phyloP scores from a whole-genome alignment of 2,797 vertebrate species.

The Orestias chungarensis region DNA sequence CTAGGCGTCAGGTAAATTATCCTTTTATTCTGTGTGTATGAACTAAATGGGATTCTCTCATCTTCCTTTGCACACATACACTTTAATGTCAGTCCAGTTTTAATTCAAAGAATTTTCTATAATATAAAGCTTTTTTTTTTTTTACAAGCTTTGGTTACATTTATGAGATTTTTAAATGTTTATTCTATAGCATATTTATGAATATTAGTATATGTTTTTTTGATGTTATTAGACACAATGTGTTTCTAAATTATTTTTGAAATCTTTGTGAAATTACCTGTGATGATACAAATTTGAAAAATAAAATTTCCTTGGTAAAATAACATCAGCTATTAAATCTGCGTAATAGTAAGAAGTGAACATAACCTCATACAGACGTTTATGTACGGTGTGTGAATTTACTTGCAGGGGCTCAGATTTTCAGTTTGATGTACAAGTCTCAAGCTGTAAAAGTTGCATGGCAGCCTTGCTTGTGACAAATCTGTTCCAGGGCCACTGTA shows the following conservation, averaged over 20 bases:
- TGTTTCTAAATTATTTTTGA: background rate
- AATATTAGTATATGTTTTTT: background rate
- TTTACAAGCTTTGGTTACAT: background rate
- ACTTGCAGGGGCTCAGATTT: background rate
- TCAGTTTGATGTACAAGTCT: background rate
- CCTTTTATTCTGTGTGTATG: background rate
- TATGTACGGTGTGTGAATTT: background rate
- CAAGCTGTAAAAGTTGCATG: background rate
- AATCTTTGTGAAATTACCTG: background rate
- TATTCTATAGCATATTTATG: background rate
- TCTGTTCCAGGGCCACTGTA: too few relatives aligned
- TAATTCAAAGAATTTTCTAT: background rate
- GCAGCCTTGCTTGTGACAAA: too few relatives aligned
- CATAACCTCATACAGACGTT: background rate
- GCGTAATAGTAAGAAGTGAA: too few relatives aligned
- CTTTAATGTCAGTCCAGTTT: background rate
- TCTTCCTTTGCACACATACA: background rate
- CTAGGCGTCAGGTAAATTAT: constrained; percentile 55
- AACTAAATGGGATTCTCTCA: background rate
- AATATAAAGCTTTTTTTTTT: background rate
- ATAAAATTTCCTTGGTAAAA: background rate
- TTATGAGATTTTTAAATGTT: background rate
- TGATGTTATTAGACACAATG: background rate
- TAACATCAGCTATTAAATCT: background rate
- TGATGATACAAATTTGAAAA: too few relatives aligned